phyloP scores from a whole-genome alignment of 2,113 vertebrate genomes.

The chimpanzee (Pan troglodytes) region NHGRI_mPanTro3-v2.1_pri NC_072410.2:89877001-89877500 shows the following conservation, averaged over 20 bases:
- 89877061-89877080: neutral
- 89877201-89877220: neutral
- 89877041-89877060: neutral
- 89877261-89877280: neutral
- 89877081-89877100: neutral
- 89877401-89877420: neutral
- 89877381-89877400: neutral
- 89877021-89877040: neutral
- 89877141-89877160: neutral
- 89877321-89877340: neutral
- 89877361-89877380: neutral
- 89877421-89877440: neutral
- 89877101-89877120: neutral
- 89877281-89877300: neutral
- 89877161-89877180: neutral
- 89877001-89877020: neutral
- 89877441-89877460: neutral
- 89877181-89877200: neutral
- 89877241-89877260: neutral
- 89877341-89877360: neutral
- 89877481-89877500: conserved; percentile 1
- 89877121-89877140: neutral
- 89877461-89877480: neutral
- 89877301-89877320: neutral
- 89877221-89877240: neutral